Evolutionary conservation across 2,113 vertebrate genomes (phyloP), one percentile per base, ranked within the genome.

Genomic region (Guaruba guarouba): DNA sequence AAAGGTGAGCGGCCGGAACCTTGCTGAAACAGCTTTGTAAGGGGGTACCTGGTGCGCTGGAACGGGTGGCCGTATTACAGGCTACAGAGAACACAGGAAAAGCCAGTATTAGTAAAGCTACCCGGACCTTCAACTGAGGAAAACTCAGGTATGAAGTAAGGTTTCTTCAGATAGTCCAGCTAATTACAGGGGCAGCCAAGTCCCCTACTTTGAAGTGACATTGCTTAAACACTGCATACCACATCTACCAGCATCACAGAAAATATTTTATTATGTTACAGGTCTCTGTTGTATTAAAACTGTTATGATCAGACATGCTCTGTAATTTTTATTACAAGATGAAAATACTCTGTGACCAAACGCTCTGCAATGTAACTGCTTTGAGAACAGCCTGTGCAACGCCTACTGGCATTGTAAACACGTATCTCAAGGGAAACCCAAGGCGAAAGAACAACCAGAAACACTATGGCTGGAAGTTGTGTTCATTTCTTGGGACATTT

Each of bases 21-120:
- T 98, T 95, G 99, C 99, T 2, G 99, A 99, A 70, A 99, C 98
- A 0, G 98, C 99, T 95, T 98, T 98, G 96, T 99, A 99, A 37
- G 99, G 99, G 49, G 99, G 99, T 17, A 99, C 99, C 74, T 99
- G 98, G 92, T 99, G 99, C 17, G 99, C 98, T 24, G 99, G 99
- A 88, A 99, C 95, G 0, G 99, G 99, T 4, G 99, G 99, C 49
- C 99, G 98, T 11, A 97, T 37, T 88, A 98, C 95, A 11, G 98
- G 98, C 99, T 99, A 87, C 37, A 94, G 62, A 90, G 55, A 87
- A 88, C 97, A 95, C 96, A 93, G 82, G 80, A 86, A 96, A 91
- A 82, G 67, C 61, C 37, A 84, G 92, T 73, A 86, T 91, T 68
- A 96, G 62, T 43, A 90, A 55, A 79, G 27, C 25, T 64, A 87